These are phyloP conservation scores for Asobara japonica DNA, from an alignment of 1,140 invertebrate species.

Conservation along the genomic window DNA sequence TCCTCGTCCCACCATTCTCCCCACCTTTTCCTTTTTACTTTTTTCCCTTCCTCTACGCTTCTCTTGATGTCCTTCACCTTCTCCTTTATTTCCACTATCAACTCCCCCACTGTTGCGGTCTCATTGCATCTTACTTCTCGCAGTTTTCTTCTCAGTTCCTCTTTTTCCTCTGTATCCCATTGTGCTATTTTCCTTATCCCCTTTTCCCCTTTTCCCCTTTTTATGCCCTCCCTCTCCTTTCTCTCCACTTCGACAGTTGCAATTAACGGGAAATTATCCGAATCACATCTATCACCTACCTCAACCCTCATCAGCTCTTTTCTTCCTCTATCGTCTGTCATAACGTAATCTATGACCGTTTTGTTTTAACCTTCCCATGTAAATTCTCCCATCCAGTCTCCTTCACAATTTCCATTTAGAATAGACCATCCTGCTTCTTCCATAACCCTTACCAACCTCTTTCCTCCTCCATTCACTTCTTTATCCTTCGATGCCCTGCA, in stretches of 20 bases:
- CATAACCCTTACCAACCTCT: no score
- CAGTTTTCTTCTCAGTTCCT: not conserved
- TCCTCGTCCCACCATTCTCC: not conserved
- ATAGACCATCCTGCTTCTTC: no score
- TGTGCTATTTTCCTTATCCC: no score
- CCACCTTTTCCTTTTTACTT: not conserved
- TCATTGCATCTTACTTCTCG: not conserved
- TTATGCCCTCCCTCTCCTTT: not conserved
- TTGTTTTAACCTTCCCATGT: no score
- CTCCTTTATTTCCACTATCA: not conserved
- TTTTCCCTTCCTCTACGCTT: not conserved
- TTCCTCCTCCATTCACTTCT: no score
- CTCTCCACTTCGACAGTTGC: not conserved
- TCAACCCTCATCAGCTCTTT: no score
- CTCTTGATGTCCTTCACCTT: not conserved
- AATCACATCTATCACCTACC: no score
- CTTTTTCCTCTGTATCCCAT: conserved; percentile 10
- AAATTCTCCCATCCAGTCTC: no score
- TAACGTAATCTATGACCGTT: conserved; percentile 5
- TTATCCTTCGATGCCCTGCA: no score
- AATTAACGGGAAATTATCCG: no score
- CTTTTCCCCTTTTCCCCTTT: no score
- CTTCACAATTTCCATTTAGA: no score
- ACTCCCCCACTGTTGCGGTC: not conserved
- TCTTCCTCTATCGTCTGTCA: not conserved